Conservation (phyloP, 2,888 invertebrate species). For the Drosophila lacicola region DNA sequence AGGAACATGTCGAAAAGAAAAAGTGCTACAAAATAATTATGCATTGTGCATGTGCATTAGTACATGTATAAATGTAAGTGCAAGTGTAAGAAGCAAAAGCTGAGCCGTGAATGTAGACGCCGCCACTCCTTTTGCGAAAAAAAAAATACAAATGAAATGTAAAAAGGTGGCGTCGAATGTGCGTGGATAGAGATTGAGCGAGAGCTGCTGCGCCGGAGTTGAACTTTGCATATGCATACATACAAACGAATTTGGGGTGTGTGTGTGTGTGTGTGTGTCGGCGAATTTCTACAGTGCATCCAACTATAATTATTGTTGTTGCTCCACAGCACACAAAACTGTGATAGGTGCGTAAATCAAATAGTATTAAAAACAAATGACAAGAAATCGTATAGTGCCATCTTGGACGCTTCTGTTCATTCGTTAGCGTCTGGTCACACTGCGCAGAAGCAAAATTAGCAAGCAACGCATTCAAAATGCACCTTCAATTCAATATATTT, state of each 20-base stretch:
- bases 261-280: conserved; percentile 16
- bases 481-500: conserved; percentile 12
- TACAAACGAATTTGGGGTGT: conserved; percentile 30
- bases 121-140: conserved; percentile 75
- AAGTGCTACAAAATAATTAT: conserved; percentile 51
- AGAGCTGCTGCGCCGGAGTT: conserved; percentile 68
- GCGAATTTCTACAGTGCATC: conserved; percentile 27
- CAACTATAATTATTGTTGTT: conserved; percentile 21
- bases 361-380: conserved; percentile 20
- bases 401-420: conserved; percentile 12
- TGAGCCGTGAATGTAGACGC: conserved; percentile 48
- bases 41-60: conserved; percentile 24
- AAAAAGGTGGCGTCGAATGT: conserved; percentile 52
- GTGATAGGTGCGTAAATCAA: conserved; percentile 35
- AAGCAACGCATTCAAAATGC: conserved; percentile 4
- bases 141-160: conserved; percentile 45
- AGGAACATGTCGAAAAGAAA: conserved; percentile 40
- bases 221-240: conserved; percentile 51
- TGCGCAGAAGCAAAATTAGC: conserved; percentile 30
- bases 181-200: conserved; percentile 41
- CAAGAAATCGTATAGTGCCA: conserved; percentile 9
- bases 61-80: conserved; percentile 25
- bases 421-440: conserved; percentile 8
- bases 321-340: conserved; percentile 1
- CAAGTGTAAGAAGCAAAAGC: conserved; percentile 38